Evolutionary conservation across 2,888 invertebrate genomes (phyloP).

Genomic region (Hypomecis atomaria): DNA sequence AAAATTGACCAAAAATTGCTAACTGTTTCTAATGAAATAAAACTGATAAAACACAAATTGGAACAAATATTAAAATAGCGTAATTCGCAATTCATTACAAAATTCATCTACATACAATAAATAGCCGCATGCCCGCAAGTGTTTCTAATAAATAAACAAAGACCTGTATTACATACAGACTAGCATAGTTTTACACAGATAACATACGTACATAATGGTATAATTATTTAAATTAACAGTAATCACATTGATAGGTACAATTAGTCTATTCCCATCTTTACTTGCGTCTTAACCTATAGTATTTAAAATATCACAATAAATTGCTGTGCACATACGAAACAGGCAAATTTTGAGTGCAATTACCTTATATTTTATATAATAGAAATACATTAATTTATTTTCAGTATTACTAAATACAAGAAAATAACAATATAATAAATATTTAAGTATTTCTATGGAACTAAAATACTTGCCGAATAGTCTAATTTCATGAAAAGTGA

Average conservation of each 20-base stretch:
- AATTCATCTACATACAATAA: constrained; percentile 46
- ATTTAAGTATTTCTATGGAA: constrained; percentile 11
- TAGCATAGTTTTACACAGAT: constrained; percentile 55
- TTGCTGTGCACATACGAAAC: constrained; percentile 85
- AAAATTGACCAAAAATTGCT: constrained; percentile 78
- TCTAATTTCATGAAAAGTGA: constrained; percentile 29
- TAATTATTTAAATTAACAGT: constrained; percentile 67
- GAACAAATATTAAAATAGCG: constrained; percentile 33
- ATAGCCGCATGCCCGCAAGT: constrained; percentile 57
- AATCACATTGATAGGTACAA: constrained; percentile 77
- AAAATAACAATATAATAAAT: constrained; percentile 27
- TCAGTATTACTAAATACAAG: constrained; percentile 60
- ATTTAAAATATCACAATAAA: constrained; percentile 85
- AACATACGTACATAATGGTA: constrained; percentile 50
- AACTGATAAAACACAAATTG: constrained; percentile 29
- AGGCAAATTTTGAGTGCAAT: constrained; percentile 84
- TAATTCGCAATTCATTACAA: constrained; percentile 46
- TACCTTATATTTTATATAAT: constrained; percentile 72
- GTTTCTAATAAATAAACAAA: constrained; percentile 49
- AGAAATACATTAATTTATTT: constrained; percentile 61
- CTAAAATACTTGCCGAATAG: constrained; percentile 48
- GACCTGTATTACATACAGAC: constrained; percentile 69
- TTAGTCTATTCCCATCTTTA: constrained; percentile 75
- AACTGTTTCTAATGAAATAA: constrained; percentile 59
- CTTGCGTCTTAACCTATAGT: constrained; percentile 80